These are phyloP conservation scores for Thamnophis sirtalis DNA, from an alignment of 2,113 vertebrate genomes.

Conservation along the genomic window DNA sequence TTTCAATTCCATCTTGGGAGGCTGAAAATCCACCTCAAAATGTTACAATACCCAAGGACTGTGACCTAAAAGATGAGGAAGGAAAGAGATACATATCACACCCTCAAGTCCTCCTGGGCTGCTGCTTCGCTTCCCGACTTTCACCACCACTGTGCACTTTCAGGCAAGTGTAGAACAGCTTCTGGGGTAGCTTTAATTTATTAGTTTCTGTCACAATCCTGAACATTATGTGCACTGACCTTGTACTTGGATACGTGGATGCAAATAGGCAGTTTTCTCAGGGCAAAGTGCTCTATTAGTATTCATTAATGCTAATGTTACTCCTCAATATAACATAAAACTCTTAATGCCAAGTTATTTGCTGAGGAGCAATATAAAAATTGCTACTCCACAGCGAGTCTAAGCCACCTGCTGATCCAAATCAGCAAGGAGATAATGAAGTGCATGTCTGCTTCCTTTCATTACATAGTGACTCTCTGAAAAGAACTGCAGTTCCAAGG, in stretches of 20 bases:
- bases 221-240: conserved; percentile 16
- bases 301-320: conserved; percentile 39
- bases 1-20: conserved; percentile 18
- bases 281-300: conserved; percentile 36
- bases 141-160: fast-evolving
- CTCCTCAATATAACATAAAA: conserved; percentile 20
- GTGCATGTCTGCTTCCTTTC: conserved; percentile 7
- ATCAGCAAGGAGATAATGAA: conserved; percentile 35
- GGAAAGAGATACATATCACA: conserved; percentile 7
- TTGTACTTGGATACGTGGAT: conserved; percentile 24
- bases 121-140: conserved; percentile 26
- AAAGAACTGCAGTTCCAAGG: conserved; percentile 5
- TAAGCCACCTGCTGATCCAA: conserved; percentile 32
- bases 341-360: conserved; percentile 39
- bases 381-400: conserved; percentile 26
- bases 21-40: conserved; percentile 4
- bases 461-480: conserved; percentile 7
- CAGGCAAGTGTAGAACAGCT: conserved; percentile 39
- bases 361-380: conserved; percentile 36
- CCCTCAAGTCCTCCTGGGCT: background rate
- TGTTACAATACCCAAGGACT: conserved; percentile 30
- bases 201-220: conserved; percentile 14
- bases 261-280: conserved; percentile 33
- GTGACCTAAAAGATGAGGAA: conserved; percentile 16
- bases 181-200: conserved; percentile 14